Evolutionary conservation across 2,797 vertebrate genomes (phyloP).

Genomic region (Scolopax bukidnonensis): DNA sequence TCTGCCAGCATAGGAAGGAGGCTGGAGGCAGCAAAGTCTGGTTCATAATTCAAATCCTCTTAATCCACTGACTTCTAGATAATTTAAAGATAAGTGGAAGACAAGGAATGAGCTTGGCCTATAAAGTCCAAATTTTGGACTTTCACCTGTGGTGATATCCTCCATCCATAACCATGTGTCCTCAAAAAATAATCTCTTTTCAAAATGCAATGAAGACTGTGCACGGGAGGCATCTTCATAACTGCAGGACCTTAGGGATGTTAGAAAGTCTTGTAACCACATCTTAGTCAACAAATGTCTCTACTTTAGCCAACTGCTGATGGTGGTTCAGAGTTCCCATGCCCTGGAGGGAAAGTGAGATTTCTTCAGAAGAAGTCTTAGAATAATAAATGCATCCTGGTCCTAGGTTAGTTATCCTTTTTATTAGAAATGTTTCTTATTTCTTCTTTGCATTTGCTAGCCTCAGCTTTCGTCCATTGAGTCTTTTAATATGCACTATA

Average conservation of each 20-base stretch:
- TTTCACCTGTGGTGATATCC: neutral
- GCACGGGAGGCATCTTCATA: neutral
- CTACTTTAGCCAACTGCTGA: neutral
- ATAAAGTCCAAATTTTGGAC: neutral
- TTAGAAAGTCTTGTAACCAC: neutral
- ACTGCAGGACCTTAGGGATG: neutral
- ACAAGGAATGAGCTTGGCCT: neutral
- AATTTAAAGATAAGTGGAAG: neutral
- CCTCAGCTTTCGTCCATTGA: neutral
- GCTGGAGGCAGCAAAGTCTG: neutral
- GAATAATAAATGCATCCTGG: neutral
- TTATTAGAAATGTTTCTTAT: neutral
- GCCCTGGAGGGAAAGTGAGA: neutral
- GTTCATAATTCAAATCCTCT: neutral
- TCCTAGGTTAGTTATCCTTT: neutral
- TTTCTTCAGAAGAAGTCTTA: neutral
- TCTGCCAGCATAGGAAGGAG: neutral
- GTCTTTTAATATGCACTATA: neutral
- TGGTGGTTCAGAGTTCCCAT: neutral
- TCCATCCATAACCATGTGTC: neutral
- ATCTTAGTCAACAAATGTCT: neutral
- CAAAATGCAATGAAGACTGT: neutral
- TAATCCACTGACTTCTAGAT: neutral
- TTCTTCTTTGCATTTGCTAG: neutral
- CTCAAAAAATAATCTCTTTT: neutral